A percentile compares a stretch with the other conserved stretches of the same genome.
Conservation (phyloP, 2,797 vertebrate genomes). For the Mormyrops boulengeri region DNA sequence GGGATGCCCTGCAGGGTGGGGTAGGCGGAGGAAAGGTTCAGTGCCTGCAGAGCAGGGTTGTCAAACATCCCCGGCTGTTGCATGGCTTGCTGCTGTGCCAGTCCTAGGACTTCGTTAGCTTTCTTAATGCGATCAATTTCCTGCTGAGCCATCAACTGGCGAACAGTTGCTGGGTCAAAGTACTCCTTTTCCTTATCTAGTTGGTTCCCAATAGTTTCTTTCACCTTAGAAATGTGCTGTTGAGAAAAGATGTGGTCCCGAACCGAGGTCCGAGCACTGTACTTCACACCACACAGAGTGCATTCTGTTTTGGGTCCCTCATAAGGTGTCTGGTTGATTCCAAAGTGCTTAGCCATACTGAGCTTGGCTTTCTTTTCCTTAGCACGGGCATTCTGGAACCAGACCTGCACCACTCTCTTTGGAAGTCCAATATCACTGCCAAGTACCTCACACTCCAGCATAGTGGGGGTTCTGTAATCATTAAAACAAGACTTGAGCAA, state of each 20-base stretch:
- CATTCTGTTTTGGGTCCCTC: constrained; percentile 80
- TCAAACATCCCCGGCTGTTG: constrained; percentile 68
- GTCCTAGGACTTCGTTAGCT: constrained; percentile 71
- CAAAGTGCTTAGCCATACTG: constrained; percentile 86
- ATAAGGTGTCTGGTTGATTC: constrained; percentile 78
- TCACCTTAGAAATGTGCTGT: constrained; percentile 85
- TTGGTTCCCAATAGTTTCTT: constrained; percentile 82
- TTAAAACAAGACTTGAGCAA: constrained; percentile 96
- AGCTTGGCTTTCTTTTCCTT: constrained; percentile 96
- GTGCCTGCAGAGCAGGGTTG: constrained; percentile 64
- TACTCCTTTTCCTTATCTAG: constrained; percentile 81
- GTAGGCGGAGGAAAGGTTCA: constrained; percentile 69
- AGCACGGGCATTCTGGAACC: constrained; percentile 98
- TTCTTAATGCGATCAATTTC: constrained; percentile 79
- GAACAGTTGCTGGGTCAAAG: constrained; percentile 74
- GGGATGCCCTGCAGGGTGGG: constrained; percentile 70
- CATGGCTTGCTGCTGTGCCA: constrained; percentile 60
- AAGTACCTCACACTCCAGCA: constrained; percentile 93
- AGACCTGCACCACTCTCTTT: constrained; percentile 98
- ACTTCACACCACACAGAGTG: constrained; percentile 80
- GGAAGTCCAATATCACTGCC: constrained; percentile 95
- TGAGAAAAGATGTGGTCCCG: constrained; percentile 79
- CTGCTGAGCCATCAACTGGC: constrained; percentile 77
- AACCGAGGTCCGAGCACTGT: constrained; percentile 76
- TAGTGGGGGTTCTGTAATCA: constrained; percentile 94